A percentile compares a stretch with the other conserved stretches of the same genome.
Conservation (phyloP, 2,888 invertebrate genomes). For the Nebria brevicollis region DNA sequence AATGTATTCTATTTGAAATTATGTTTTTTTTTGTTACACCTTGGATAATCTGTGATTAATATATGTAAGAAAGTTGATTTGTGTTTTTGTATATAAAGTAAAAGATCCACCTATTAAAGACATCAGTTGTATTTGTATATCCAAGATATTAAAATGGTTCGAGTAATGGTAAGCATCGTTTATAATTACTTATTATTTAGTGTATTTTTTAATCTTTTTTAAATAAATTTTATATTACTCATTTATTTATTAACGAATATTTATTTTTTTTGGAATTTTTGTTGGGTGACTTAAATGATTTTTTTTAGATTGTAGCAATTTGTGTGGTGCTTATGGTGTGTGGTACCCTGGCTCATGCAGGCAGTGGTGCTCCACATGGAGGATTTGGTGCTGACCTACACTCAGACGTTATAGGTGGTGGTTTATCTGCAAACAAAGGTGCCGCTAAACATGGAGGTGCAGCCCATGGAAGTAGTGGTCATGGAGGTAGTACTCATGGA, state of each 20-base stretch:
- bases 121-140: not conserved
- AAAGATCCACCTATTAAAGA: not conserved
- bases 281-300: not conserved
- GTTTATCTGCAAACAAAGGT: too few relatives aligned
- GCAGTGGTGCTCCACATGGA: conserved; percentile 4
- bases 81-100: conserved; percentile 1
- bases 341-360: conserved; percentile 23
- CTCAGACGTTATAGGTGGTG: too few relatives aligned
- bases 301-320: conserved; percentile 29
- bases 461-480: conserved; percentile 27
- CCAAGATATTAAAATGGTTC: not conserved
- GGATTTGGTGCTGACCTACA: too few relatives aligned
- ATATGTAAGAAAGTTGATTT: not conserved
- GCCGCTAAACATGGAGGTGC: too few relatives aligned
- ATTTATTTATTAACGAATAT: too few relatives aligned
- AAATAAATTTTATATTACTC: not conserved
- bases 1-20: not conserved
- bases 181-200: not conserved
- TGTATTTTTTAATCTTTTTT: too few relatives aligned
- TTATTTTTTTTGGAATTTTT: too few relatives aligned
- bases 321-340: conserved; percentile 13
- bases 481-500: conserved; percentile 6
- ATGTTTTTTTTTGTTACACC: too few relatives aligned
- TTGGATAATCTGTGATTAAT: too few relatives aligned
- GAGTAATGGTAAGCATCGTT: not conserved